Evolutionary conservation across 2,113 vertebrate genomes (phyloP), one percentile per base, ranked within the genome.

Genomic region (Aptenodytes forsteri): DNA sequence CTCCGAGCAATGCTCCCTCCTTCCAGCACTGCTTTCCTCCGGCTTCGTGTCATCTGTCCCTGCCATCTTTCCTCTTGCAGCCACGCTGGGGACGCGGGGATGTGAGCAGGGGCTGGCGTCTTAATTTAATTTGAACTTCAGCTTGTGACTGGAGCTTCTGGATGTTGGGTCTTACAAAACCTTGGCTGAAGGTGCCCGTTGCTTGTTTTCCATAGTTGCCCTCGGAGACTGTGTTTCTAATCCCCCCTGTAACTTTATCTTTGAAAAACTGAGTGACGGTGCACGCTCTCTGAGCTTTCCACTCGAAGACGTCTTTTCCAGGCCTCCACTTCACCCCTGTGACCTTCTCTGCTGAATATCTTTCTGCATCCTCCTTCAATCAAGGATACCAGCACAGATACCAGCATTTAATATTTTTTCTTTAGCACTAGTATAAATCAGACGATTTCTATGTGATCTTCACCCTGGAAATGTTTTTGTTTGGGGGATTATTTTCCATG

Each of bases 161-260:
- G 10, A 13, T n/a, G 46, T 9, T 54, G 80, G 25, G 16, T 36
- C 34, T 55, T 8, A 4, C 2, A 49, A 61, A 69, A 12, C 11
- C 6, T 7, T 2, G 18, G 25, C 44, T 25, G 10, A 61, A 77
- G 67, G 79, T 54, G 66, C 59, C 38, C 1, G 0, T 20, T 67
- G 32, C 4, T 58, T 21, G 3, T 82, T 87, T 64, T 56, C 38
- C 15, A 0, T 3, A 3, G 5, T 14, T 0, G 0, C 12, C 42
- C 75, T 79, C 0, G 2, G 54, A 61, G 70, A 32, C 11, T 0
- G 0, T 8, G 44, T 36, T 81, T 62, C 62, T 58, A 22, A 80
- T 29, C 5, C 40, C 22, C 22, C 3, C 29, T 30, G 11, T 13
- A 29, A 40, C 13, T 30, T 82, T 21, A 22, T 38, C 85, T 61